Evolutionary conservation across 2,797 vertebrate species (phyloP).

Genomic region (Pseudomugil tenellus): DNA sequence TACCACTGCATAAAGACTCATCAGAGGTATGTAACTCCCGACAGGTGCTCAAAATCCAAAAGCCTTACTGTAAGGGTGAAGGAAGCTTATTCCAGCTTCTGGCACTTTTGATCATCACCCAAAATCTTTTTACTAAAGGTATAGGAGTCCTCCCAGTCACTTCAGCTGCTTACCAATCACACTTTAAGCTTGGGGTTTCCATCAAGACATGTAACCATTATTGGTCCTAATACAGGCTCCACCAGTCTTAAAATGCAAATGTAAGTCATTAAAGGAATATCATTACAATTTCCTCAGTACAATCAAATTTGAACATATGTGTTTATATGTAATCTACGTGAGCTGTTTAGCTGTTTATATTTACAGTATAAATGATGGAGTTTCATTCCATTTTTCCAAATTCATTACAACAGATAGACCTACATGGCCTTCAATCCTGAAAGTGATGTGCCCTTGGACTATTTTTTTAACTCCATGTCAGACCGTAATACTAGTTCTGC

Average conservation of each 20-base stretch:
- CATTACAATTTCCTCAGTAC: background rate
- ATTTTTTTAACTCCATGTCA: background rate
- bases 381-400: background rate
- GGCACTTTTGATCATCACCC: constrained; percentile 1
- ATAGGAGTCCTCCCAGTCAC: background rate
- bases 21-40: constrained; percentile 6
- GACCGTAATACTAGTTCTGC: constrained; percentile 36
- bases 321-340: background rate
- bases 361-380: background rate
- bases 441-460: background rate
- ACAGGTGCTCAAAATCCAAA: background rate
- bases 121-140: background rate
- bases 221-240: background rate
- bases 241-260: background rate
- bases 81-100: constrained; percentile 8
- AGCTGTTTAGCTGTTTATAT: background rate
- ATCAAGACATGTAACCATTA: background rate
- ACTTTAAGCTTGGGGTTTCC: background rate
- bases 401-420: background rate
- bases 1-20: constrained; percentile 3
- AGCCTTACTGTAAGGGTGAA: background rate
- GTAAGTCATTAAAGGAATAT: background rate
- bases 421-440: background rate
- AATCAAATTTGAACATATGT: background rate
- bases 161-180: background rate